Percentiles rank a stretch among this genome's conserved stretches.
Conservation (phyloP, 2,113 vertebrate species). For the Bolborhynchus lineola region DNA sequence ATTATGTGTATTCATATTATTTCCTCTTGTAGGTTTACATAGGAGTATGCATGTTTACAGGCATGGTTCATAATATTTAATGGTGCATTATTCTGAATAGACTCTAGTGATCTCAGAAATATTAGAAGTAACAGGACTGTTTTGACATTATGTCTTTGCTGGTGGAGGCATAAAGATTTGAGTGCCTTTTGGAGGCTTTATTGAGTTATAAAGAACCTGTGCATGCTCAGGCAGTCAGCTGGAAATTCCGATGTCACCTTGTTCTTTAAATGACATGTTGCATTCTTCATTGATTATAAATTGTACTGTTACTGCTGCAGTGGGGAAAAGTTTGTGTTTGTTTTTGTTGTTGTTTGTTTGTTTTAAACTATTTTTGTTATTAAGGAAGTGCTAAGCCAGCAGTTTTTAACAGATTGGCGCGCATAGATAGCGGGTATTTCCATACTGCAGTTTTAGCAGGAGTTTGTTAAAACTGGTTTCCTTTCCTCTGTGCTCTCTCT, state of each 20-base stretch:
- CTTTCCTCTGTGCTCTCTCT: neutral
- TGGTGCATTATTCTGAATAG: neutral
- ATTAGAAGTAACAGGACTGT: neutral
- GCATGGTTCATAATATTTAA: neutral
- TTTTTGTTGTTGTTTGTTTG: neutral
- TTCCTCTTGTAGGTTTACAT: neutral
- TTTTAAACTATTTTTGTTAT: neutral
- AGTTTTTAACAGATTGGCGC: neutral
- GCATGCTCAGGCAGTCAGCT: neutral
- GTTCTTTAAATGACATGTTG: neutral
- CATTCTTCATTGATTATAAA: neutral
- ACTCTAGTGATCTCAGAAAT: neutral
- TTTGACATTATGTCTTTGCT: neutral
- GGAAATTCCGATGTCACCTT: neutral
- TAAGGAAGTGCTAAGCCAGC: neutral
- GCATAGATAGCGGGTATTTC: neutral
- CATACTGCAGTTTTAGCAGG: neutral
- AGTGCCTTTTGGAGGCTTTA: neutral
- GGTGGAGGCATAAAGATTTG: neutral
- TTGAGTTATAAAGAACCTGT: neutral
- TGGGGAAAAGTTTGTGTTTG: neutral
- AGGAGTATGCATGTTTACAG: neutral
- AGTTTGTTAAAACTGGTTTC: neutral
- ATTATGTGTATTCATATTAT: neutral
- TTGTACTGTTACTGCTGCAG: neutral